phyloP scores from a whole-genome alignment of 2,888 invertebrate genomes.

The Nemurella pictetii region DNA sequence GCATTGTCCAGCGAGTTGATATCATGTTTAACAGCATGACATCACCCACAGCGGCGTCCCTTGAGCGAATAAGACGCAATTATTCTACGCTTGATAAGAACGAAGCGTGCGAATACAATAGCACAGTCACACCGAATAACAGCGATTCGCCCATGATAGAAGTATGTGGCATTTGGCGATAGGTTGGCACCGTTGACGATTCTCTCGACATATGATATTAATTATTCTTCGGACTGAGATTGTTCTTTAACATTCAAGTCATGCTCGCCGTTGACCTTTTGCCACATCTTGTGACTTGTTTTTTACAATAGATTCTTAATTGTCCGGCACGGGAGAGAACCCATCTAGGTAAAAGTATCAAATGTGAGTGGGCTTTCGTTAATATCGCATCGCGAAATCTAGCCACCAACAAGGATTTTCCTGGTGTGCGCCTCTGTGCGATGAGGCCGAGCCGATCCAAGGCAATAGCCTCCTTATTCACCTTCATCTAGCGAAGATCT shows the following conservation, averaged over 20 bases:
- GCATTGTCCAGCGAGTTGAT: background rate
- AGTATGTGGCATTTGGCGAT: background rate
- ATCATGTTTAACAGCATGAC: background rate
- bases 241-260: background rate
- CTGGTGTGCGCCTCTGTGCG: background rate
- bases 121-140: background rate
- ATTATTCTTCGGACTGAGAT: background rate
- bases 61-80: background rate
- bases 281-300: background rate
- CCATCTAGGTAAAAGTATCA: background rate
- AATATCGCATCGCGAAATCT: background rate
- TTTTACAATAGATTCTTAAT: background rate
- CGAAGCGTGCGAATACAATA: background rate
- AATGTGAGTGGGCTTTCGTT: background rate
- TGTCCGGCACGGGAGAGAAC: background rate
- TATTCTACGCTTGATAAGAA: background rate
- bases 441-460: background rate
- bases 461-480: constrained; percentile 13
- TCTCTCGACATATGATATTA: background rate
- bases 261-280: background rate
- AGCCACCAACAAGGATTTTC: background rate
- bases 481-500: background rate
- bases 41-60: background rate
- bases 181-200: background rate
- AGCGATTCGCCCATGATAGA: background rate